phyloP scores from a whole-genome alignment of 1,140 invertebrate species.

The Potamilus streckersoni region DNA sequence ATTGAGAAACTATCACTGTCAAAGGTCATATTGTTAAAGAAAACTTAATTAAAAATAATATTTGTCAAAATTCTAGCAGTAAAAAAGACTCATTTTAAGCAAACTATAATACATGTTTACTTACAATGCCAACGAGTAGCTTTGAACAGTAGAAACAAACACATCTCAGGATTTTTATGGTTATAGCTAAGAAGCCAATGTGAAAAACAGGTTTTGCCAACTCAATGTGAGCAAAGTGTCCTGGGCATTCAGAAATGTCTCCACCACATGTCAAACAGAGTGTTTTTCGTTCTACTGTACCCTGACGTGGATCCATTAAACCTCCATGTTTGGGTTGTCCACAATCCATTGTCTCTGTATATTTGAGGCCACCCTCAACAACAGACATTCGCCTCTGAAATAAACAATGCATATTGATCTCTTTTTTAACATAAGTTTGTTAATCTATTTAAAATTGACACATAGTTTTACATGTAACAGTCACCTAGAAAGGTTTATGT shows the following conservation, averaged over 20 bases:
- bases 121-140: conserved; percentile 91
- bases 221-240: conserved; percentile 99
- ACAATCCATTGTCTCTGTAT: conserved; percentile 98
- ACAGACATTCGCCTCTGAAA: conserved; percentile 82
- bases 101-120: conserved; percentile 50
- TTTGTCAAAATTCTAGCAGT: no score
- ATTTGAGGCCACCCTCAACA: conserved; percentile 96
- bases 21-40: no score
- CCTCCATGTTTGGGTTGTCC: conserved; percentile 97
- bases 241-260: conserved; percentile 98
- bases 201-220: conserved; percentile 99
- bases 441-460: conserved; percentile 99
- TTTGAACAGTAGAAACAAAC: conserved; percentile 99
- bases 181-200: conserved; percentile 97
- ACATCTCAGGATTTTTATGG: conserved; percentile 95
- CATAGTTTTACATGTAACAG: conserved; percentile 81
- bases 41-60: no score
- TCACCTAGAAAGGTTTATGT: no score
- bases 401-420: conserved; percentile 78
- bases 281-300: conserved; percentile 89
- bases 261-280: conserved; percentile 98
- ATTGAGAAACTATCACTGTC: no score
- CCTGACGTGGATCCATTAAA: conserved; percentile 99
- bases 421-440: conserved; percentile 99
- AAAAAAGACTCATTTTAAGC: no score